Conservation (phyloP, 2,888 invertebrate species). For the Lasius fuliginosus region DNA sequence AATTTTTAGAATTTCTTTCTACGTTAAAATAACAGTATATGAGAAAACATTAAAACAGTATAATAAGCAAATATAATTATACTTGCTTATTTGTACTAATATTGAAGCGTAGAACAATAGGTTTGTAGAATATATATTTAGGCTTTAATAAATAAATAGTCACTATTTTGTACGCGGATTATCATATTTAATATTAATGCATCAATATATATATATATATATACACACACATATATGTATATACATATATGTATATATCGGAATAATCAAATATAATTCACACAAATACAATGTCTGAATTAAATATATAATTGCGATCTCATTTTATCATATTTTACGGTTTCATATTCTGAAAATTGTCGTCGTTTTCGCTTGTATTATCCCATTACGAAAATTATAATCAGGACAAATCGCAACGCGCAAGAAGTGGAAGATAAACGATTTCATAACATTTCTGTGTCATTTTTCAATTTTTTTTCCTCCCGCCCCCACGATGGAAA, state of each 20-base stretch:
- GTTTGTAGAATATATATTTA: background rate
- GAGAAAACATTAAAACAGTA: too few relatives aligned
- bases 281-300: background rate
- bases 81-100: background rate
- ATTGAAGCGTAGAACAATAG: background rate
- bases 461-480: constrained; percentile 13
- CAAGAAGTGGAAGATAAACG: constrained; percentile 24
- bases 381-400: constrained; percentile 31
- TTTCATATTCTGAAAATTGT: background rate
- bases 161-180: background rate
- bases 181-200: background rate
- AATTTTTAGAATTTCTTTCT: too few relatives aligned
- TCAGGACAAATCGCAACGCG: constrained; percentile 6
- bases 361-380: background rate
- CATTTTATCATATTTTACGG: background rate
- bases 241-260: too few relatives aligned
- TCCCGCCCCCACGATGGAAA: background rate
- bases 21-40: too few relatives aligned
- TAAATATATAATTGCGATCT: background rate
- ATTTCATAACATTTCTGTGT: constrained; percentile 41
- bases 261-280: background rate
- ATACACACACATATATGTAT: too few relatives aligned
- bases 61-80: background rate
- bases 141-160: background rate
- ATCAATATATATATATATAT: too few relatives aligned